These are phyloP conservation scores for Hipparchia sbordonii DNA, from an alignment of 2,888 invertebrate species.

Conservation along the genomic window DNA sequence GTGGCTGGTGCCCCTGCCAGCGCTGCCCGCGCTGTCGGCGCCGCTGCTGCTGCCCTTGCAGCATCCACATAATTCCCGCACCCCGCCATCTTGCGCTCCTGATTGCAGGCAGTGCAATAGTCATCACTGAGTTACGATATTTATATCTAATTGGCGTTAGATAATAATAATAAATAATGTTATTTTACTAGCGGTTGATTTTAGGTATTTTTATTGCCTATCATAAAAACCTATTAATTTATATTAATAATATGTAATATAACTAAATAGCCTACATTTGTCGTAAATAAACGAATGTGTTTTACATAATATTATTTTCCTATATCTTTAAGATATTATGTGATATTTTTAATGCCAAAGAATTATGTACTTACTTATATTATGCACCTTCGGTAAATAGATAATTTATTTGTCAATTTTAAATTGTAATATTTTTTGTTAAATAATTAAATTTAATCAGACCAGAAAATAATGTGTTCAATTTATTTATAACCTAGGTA, in stretches of 20 bases:
- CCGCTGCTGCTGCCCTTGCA: conserved; percentile 72
- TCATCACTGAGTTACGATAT: conserved; percentile 48
- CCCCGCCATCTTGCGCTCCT: conserved; percentile 68
- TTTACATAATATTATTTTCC: background rate
- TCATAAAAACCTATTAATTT: no score
- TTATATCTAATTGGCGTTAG: background rate
- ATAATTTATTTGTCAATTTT: background rate
- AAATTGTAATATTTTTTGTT: background rate
- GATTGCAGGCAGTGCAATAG: conserved; percentile 77
- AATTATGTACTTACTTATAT: background rate
- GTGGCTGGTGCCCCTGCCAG: conserved; percentile 76
- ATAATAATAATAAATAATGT: background rate
- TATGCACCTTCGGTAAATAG: background rate
- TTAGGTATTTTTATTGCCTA: no score
- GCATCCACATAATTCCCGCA: conserved; percentile 53
- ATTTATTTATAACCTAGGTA: background rate
- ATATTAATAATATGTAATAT: background rate
- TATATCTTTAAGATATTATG: conserved; percentile 1
- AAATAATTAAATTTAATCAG: conserved; percentile 4
- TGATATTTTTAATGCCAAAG: conserved; percentile 11
- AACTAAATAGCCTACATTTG: background rate
- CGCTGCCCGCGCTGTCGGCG: conserved; percentile 66
- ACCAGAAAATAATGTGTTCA: background rate
- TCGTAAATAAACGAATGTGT: background rate
- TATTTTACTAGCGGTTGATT: no score